These are phyloP conservation scores for Rallus crepitans DNA, from an alignment of 2,797 vertebrate genomes.

Conservation along the genomic window DNA sequence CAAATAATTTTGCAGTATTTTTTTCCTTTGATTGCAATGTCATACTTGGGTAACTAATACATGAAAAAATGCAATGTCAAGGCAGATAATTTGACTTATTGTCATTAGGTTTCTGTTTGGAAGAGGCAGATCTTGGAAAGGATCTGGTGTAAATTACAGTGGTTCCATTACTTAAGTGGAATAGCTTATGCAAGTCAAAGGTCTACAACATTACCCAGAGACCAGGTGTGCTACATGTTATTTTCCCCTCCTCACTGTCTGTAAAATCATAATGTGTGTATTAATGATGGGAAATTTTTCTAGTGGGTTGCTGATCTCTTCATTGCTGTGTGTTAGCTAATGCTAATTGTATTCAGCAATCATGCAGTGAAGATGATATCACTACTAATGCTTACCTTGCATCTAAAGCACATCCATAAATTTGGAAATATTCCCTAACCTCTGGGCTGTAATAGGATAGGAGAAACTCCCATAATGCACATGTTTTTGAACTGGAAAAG, in stretches of 20 bases:
- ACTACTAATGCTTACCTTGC: neutral
- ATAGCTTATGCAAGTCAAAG: neutral
- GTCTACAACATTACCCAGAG: neutral
- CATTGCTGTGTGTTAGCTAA: neutral
- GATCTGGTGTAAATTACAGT: neutral
- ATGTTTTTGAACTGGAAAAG: neutral
- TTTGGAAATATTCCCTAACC: neutral
- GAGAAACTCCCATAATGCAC: neutral
- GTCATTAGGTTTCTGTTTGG: neutral
- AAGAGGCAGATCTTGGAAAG: neutral
- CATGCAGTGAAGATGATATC: neutral
- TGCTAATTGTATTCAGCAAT: neutral
- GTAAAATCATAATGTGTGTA: neutral
- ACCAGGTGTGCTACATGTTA: neutral
- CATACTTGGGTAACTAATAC: neutral
- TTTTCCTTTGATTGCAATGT: neutral
- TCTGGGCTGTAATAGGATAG: neutral
- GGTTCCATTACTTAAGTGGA: conserved; percentile 24
- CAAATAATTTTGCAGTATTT: neutral
- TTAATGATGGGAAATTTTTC: neutral
- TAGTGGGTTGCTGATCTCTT: neutral
- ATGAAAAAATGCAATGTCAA: neutral
- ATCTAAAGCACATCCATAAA: neutral
- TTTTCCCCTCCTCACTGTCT: neutral
- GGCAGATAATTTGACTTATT: neutral